phyloP scores from a whole-genome alignment of 2,113 vertebrate genomes.

The Rattus norvegicus region DNA sequence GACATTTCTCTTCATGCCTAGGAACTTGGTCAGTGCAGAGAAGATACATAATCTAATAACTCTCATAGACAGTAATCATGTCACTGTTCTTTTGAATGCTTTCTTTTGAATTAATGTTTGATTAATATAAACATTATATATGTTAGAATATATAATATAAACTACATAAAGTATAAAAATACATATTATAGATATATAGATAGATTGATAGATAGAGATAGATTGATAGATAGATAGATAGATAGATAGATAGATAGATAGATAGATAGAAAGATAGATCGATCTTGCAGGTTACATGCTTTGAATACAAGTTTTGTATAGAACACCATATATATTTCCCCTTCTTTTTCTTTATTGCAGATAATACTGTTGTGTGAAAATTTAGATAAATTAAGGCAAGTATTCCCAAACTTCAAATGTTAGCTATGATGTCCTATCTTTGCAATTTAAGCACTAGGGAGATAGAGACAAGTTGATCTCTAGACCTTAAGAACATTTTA shows the following conservation, averaged over 20 bases:
- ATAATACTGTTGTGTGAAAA: background rate
- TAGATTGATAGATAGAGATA: too few species aligned
- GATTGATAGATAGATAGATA: too few species aligned
- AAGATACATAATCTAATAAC: background rate
- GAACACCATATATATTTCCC: background rate
- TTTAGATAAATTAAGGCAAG: background rate
- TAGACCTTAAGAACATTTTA: background rate
- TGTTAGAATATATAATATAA: background rate
- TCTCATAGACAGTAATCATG: background rate
- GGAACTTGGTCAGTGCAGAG: background rate
- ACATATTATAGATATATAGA: background rate
- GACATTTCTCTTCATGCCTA: background rate
- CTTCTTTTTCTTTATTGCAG: background rate
- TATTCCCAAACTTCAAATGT: background rate
- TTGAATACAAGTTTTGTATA: background rate
- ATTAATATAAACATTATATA: background rate
- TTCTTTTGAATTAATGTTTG: background rate
- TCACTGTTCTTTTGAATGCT: background rate
- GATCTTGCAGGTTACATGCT: background rate
- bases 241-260: too few species aligned
- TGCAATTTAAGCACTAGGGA: background rate
- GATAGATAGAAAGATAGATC: too few species aligned
- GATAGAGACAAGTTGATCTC: background rate
- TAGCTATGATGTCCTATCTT: background rate
- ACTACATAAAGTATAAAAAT: background rate